Conservation (phyloP, 2,113 vertebrate genomes). For the Stegastes partitus region DNA sequence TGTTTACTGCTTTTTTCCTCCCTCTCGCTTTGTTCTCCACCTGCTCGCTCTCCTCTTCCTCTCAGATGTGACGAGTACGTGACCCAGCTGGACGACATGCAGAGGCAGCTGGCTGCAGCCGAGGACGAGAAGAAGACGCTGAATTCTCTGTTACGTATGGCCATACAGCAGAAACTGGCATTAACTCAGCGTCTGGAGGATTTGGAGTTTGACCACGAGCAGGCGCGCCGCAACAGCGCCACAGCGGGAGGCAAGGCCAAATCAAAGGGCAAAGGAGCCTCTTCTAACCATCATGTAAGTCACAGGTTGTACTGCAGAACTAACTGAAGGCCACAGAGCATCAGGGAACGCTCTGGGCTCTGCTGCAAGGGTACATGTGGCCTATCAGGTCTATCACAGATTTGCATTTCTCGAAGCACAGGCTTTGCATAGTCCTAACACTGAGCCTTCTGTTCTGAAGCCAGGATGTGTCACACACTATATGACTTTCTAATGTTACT, state of each 20-base stretch:
- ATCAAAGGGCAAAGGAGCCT: conserved; percentile 87
- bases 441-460: neutral
- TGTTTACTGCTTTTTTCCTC: neutral
- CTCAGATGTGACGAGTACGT: conserved; percentile 86
- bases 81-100: conserved; percentile 86
- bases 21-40: neutral
- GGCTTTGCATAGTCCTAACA: conserved; percentile 22
- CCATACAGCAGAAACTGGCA: conserved; percentile 86
- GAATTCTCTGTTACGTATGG: conserved; percentile 85
- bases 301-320: conserved; percentile 82
- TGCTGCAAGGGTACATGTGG: too few species aligned
- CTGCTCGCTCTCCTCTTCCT: neutral
- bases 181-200: conserved; percentile 86
- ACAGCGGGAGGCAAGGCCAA: conserved; percentile 81
- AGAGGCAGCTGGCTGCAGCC: conserved; percentile 83
- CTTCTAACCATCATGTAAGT: conserved; percentile 92
- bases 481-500: neutral
- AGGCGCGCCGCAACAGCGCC: conserved; percentile 90
- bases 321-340: conserved; percentile 60
- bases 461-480: neutral
- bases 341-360: too few species aligned
- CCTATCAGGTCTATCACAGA: neutral
- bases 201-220: conserved; percentile 91
- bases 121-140: conserved; percentile 88
- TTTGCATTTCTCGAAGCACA: conserved; percentile 15